Evolutionary conservation across 2,113 vertebrate genomes (phyloP).

Genomic region (Apus apus): DNA sequence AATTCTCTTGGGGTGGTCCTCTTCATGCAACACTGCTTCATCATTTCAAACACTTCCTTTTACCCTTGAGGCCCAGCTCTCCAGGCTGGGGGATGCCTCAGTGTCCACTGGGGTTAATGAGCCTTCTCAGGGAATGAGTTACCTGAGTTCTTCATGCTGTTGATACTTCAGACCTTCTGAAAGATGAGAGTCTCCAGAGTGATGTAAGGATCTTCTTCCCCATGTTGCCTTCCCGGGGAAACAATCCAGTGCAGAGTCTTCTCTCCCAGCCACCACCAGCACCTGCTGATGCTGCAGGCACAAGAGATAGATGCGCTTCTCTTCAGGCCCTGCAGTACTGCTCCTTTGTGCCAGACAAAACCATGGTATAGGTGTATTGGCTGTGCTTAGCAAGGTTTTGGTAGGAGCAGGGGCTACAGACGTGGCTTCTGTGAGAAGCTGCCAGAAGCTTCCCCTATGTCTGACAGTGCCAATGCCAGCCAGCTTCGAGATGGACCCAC

Average conservation of each 20-base stretch:
- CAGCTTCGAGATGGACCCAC: accelerated
- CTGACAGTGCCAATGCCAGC: not conserved
- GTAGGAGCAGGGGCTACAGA: not conserved
- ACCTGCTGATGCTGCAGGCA: not conserved
- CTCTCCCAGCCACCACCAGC: not conserved
- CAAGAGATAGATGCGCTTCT: accelerated
- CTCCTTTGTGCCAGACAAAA: not conserved
- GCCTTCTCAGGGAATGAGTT: not conserved
- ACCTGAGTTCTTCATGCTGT: not conserved
- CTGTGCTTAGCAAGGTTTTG: not conserved
- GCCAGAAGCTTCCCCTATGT: not conserved
- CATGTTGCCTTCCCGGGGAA: accelerated
- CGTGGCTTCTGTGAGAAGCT: not conserved
- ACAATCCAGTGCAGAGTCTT: accelerated
- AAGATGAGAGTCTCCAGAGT: not conserved
- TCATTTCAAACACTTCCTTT: not conserved
- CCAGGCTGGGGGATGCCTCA: not conserved
- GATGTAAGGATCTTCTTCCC: not conserved
- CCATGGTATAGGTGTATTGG: not conserved
- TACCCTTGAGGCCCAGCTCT: not conserved
- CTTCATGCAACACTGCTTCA: not conserved
- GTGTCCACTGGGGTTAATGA: not conserved
- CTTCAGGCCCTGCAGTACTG: not conserved
- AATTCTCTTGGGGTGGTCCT: not conserved
- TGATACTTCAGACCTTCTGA: not conserved